Base-by-base conservation (phyloP, 1,140 invertebrate genomes). In the Drosophila quadrilineata region DNA sequence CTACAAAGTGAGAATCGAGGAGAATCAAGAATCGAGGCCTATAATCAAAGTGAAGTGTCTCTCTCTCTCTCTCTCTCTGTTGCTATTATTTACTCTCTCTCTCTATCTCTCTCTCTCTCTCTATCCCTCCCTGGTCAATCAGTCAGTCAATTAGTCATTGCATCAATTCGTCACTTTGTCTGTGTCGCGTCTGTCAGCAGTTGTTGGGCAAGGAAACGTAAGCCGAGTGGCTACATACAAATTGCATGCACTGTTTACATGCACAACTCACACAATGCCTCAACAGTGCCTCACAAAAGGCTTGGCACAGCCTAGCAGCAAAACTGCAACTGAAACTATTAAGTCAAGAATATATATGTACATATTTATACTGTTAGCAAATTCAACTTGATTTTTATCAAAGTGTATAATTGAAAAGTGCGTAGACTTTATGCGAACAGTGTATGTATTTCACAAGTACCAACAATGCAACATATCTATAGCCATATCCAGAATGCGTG, bases 21-120 rank as follows among this genome's bases (percentile, higher is more conserved):
- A 9, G 17, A 26, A 29, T 53, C 50, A 26, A 10, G 24, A 9
- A 12, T 14, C 12, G 14, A 40, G 26, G 35, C 50, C 45, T 50
- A 43, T 52, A 64, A 64, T 64, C 52, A 64, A 29, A 38, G 33
- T 31, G 16, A 50, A 56, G 40, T 38, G 40, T 29, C 59, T 52
- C 43, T 21, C 22, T 35, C 40, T 36, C 33, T 3, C 31, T 10
- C 29, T n/a, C 29, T 31, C 28, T n/a, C 10, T 6, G 22, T 35
- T 28, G 50, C 40, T 10, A 54, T 62, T 40, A 35, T 17, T 62
- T 24, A 16, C 6, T 21, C 35, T 14, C 2, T 40, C 16, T 41
- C 19, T 29, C 40, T n/a, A n/a, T n/a, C 40, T 2, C 2, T 12
- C 9, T 43, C 40, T 12, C 19, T 43, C 40, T 6, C 3, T n/a